phyloP scores from a whole-genome alignment of 2,113 vertebrate genomes.

The Etheostoma spectabile region DNA sequence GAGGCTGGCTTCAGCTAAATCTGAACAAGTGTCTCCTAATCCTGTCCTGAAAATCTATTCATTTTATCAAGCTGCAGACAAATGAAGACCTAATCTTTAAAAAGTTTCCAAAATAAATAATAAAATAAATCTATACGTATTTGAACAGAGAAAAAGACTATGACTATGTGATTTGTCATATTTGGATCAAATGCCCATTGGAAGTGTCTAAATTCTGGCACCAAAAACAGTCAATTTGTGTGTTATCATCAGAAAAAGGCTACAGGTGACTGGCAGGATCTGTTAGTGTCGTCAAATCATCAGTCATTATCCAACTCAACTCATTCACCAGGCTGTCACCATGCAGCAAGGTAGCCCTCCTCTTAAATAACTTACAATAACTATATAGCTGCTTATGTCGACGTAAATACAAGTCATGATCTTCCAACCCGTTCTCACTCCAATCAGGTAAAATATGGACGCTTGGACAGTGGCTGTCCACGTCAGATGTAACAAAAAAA shows the following conservation, averaged over 20 bases:
- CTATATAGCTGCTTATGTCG: slow-evolving; percentile 15
- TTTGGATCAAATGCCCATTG: not conserved
- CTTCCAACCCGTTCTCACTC: not conserved
- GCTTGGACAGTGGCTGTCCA: too few relatives aligned
- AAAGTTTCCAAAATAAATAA: not conserved
- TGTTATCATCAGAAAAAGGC: not conserved
- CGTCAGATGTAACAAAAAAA: too few relatives aligned
- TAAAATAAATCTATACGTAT: not conserved
- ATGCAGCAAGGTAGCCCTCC: slow-evolving; percentile 7
- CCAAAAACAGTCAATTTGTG: not conserved
- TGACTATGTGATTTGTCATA: not conserved
- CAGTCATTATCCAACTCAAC: slow-evolving; percentile 19
- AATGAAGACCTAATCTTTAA: not conserved
- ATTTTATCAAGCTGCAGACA: slow-evolving; percentile 33
- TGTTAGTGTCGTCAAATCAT: slow-evolving; percentile 13
- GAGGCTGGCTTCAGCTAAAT: slow-evolving; percentile 57
- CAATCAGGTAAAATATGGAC: too few relatives aligned
- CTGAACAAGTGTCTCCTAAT: slow-evolving; percentile 74
- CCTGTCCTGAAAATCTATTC: slow-evolving; percentile 63
- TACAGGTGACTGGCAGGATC: slow-evolving; percentile 13
- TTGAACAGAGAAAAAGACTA: not conserved
- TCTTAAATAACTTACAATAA: slow-evolving; percentile 14
- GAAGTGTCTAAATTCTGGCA: not conserved
- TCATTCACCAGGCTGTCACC: slow-evolving; percentile 24
- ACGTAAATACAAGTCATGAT: not conserved